A percentile compares a stretch with the other conserved stretches of the same genome.
Evolutionary conservation across 1,140 invertebrate genomes (phyloP).

Genomic region (Procambarus virginalis): DNA sequence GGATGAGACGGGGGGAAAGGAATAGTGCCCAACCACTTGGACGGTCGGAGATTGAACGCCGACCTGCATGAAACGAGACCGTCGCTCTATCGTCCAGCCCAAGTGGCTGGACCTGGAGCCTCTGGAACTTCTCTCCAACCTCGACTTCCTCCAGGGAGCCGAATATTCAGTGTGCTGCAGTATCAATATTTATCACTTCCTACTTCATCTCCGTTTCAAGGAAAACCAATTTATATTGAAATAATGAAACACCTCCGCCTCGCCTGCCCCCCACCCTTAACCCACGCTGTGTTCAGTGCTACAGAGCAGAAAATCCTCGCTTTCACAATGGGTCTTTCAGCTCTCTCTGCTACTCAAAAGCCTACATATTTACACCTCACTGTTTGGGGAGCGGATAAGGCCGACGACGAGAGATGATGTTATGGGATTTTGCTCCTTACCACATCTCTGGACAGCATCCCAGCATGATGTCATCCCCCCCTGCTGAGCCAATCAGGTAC

Average conservation of each 20-base stretch:
- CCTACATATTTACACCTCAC: not conserved
- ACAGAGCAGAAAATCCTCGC: not conserved
- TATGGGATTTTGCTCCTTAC: not conserved
- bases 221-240: not conserved
- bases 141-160: no score
- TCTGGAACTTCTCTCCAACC: no score
- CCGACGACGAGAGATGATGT: not conserved
- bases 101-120: no score
- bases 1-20: no score
- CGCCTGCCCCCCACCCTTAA: not conserved
- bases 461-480: not conserved
- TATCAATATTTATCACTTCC: not conserved
- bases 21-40: no score
- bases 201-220: not conserved
- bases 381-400: not conserved
- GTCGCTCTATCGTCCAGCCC: no score
- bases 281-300: not conserved
- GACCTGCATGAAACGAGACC: no score
- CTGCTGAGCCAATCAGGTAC: constrained; percentile 1
- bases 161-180: not conserved
- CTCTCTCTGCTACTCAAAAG: not conserved
- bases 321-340: not conserved
- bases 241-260: not conserved
- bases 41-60: no score
- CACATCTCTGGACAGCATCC: not conserved